Evolutionary conservation across 2,113 vertebrate species (phyloP).

Genomic region (Ramphastos sulfuratus): DNA sequence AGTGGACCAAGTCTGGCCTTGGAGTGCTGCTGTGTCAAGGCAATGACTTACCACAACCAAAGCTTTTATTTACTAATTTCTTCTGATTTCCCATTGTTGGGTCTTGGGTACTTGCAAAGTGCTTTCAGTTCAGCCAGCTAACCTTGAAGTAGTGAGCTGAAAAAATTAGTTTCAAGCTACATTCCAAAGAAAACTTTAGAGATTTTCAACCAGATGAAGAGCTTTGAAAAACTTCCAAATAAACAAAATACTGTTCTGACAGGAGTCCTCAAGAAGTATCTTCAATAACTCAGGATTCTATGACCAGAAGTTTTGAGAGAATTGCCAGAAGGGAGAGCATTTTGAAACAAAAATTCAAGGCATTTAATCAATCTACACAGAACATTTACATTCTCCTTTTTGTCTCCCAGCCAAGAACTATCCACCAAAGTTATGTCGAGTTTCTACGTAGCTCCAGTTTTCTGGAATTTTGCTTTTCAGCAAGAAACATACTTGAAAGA

Average conservation of each 20-base stretch:
- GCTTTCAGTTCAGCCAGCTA: neutral
- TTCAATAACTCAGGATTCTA: constrained; percentile 21
- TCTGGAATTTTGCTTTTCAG: constrained; percentile 16
- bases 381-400: neutral
- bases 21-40: neutral
- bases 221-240: neutral
- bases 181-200: neutral
- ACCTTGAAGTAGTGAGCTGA: neutral
- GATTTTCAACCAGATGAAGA: neutral
- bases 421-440: constrained; percentile 16
- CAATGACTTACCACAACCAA: neutral
- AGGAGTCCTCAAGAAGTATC: neutral
- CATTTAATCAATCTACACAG: constrained; percentile 22
- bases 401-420: constrained; percentile 22
- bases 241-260: constrained; percentile 18
- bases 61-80: neutral
- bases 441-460: neutral
- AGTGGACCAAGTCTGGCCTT: neutral
- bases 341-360: constrained; percentile 50
- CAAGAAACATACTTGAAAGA: neutral
- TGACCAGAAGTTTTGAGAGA: constrained; percentile 51
- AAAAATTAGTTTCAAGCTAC: neutral
- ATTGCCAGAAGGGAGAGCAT: constrained; percentile 55
- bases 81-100: neutral
- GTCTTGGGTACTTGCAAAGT: neutral